Conservation (phyloP, 2,888 invertebrate species). For the Polymixis lichenea region DNA sequence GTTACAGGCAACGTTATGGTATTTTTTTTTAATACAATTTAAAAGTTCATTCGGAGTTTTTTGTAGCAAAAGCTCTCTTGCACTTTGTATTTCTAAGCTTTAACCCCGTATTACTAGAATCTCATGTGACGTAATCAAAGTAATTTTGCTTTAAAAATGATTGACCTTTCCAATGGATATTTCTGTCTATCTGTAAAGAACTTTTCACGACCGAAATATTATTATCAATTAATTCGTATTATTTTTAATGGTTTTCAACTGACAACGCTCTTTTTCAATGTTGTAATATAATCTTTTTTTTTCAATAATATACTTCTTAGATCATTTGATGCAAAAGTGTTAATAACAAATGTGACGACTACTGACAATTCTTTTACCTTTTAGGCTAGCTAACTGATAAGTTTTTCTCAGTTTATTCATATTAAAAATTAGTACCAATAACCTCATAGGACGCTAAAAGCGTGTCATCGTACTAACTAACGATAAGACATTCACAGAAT, state of each 20-base stretch:
- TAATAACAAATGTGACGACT: not conserved
- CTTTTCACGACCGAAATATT: not conserved
- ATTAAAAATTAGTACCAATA: slow-evolving; percentile 11
- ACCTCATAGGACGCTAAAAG: slow-evolving; percentile 17
- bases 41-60: not conserved
- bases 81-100: not conserved
- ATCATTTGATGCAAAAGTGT: not conserved
- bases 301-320: not conserved
- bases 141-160: not conserved
- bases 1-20: not conserved
- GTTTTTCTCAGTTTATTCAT: not conserved
- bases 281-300: not conserved
- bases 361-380: not conserved
- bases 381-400: not conserved
- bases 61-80: not conserved
- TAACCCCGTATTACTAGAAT: not conserved
- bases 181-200: not conserved
- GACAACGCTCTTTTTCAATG: too few species aligned
- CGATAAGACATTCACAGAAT: slow-evolving; percentile 42
- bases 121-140: not conserved
- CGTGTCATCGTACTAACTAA: slow-evolving; percentile 18
- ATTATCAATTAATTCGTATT: not conserved
- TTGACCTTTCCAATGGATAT: too few species aligned
- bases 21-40: not conserved
- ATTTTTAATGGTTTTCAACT: not conserved